Evolutionary conservation across 2,113 vertebrate genomes (phyloP).

Genomic region (Chrysemys picta): DNA sequence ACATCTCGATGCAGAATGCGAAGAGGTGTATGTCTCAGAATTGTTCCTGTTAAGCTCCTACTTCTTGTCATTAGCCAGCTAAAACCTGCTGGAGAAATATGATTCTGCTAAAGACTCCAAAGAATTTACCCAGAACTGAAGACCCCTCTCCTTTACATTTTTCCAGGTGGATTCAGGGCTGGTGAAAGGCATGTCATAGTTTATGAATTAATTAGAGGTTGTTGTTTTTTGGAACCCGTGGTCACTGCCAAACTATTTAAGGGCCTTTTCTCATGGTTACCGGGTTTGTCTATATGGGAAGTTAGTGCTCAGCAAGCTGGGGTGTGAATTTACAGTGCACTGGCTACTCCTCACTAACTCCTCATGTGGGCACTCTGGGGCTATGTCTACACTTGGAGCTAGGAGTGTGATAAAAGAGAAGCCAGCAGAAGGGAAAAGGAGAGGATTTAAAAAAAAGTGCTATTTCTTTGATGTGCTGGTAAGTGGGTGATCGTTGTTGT

Average conservation of each 20-base stretch:
- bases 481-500: neutral
- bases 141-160: neutral
- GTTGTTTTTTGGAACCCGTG: slow-evolving; percentile 7
- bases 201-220: neutral
- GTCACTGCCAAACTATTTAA: neutral
- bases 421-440: neutral
- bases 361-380: neutral
- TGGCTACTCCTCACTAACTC: neutral
- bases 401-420: neutral
- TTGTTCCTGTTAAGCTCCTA: too few species aligned
- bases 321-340: neutral
- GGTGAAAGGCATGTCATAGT: slow-evolving; percentile 32
- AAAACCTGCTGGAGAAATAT: neutral
- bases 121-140: neutral
- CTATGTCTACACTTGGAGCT: neutral
- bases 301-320: neutral
- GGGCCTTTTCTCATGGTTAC: neutral
- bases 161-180: neutral
- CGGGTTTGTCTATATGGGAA: slow-evolving; percentile 7
- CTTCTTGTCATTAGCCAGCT: neutral
- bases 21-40: neutral
- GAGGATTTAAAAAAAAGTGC: neutral
- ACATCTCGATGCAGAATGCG: neutral
- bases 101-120: neutral
- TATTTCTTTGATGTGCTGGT: neutral